These are phyloP conservation scores for Aplysia californica DNA, from an alignment of 1,140 invertebrate genomes.

Conservation along the genomic window DNA sequence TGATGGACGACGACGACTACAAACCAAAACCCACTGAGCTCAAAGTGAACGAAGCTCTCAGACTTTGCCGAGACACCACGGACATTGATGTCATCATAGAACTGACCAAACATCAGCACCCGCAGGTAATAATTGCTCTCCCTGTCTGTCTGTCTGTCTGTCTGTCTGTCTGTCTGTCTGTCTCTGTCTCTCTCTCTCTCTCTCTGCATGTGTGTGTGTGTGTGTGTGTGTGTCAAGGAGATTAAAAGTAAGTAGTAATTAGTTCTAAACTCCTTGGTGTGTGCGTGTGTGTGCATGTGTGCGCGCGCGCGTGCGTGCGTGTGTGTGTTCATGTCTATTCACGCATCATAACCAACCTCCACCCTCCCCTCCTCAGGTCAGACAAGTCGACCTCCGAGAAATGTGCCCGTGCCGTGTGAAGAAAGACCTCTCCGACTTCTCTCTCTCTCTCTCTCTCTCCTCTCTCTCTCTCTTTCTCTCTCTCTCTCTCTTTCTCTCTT, in stretches of 20 bases:
- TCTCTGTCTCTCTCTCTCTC: background rate
- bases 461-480: too few species aligned
- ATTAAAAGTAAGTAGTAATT: too few species aligned
- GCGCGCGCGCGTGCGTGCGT: background rate
- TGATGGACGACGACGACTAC: background rate
- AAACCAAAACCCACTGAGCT: constrained; percentile 1
- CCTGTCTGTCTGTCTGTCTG: too few species aligned
- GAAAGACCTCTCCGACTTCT: constrained; percentile 59
- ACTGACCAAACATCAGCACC: constrained; percentile 54
- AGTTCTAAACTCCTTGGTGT: too few species aligned
- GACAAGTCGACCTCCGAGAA: constrained; percentile 60
- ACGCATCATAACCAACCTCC: too few species aligned
- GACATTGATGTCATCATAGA: constrained; percentile 60
- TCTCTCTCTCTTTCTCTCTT: too few species aligned
- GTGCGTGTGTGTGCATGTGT: too few species aligned
- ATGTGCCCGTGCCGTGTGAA: constrained; percentile 66
- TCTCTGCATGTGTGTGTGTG: background rate
- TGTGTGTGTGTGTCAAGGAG: too few species aligned
- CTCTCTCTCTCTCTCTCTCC: too few species aligned
- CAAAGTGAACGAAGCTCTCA: constrained; percentile 40
- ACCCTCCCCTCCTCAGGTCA: constrained; percentile 32
- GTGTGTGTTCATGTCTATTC: background rate
- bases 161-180: background rate
- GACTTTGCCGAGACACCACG: constrained; percentile 56
- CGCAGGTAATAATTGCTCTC: constrained; percentile 34